Conservation (phyloP, 2,888 invertebrate genomes). For the Sarcophaga caerulescens region DNA sequence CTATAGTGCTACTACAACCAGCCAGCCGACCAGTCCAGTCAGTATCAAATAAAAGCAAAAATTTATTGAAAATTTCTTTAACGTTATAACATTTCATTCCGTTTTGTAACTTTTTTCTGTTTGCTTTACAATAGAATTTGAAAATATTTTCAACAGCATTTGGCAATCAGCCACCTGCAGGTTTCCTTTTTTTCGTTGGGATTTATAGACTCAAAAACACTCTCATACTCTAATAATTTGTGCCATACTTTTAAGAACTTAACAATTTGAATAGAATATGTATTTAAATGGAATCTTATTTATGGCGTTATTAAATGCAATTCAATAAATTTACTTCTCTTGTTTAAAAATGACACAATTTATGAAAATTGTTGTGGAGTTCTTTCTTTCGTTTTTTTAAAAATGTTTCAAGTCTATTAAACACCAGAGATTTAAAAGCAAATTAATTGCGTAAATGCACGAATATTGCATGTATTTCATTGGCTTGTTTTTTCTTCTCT, state of each 20-base stretch:
- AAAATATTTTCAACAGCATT: constrained; percentile 22
- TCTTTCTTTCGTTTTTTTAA: not conserved
- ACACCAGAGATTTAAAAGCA: constrained; percentile 27
- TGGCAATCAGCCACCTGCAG: constrained; percentile 50
- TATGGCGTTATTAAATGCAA: not conserved
- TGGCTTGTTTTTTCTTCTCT: not conserved
- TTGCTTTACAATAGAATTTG: no score
- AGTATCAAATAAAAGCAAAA: constrained; percentile 23
- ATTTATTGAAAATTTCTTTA: constrained; percentile 33
- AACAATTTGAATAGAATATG: constrained; percentile 4
- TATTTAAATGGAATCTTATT: not conserved
- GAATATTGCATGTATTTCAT: no score
- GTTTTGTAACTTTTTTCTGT: not conserved
- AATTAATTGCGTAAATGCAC: constrained; percentile 22
- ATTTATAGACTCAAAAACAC: not conserved
- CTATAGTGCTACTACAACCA: no score
- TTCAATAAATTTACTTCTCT: not conserved
- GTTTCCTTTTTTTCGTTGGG: not conserved
- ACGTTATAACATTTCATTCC: not conserved
- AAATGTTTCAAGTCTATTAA: not conserved
- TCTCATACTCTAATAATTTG: not conserved
- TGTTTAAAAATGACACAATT: not conserved
- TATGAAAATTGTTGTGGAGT: not conserved
- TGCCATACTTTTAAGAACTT: not conserved
- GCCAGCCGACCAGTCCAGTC: not conserved